Evolutionary conservation across 2,113 vertebrate genomes (phyloP), one percentile per base, ranked within the genome.

Genomic region (Phasianus colchicus): DNA sequence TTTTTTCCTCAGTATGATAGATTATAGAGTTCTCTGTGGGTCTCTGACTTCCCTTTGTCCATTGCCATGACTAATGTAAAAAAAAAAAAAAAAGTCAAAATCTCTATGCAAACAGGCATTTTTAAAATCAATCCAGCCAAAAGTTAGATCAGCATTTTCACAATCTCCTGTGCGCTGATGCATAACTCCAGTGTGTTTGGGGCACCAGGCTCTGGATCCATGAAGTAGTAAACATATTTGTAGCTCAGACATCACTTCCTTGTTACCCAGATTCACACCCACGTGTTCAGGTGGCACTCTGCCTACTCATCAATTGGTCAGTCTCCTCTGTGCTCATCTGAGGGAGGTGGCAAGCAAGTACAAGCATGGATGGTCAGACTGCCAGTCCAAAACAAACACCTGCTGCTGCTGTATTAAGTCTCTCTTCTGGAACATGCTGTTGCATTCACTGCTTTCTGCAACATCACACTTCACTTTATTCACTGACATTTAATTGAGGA

Each of bases 241-340:
- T 87, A 92, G 78, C 79, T 88, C 93, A 90, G 87, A 92, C 74
- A 75, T 83, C 38, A 38, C 38, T 75, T 27, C 90, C 83, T 7
- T 67, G 90, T 91, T 58, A 12, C 82, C 79, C 7, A 94, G 84
- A 83, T 13, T n/a, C 64, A 42, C 40, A 40, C 11, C 93, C 11
- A 27, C 76, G 86, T 90, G 86, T 88, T 90, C 83, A 73, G 71
- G 16, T 95, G 90, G 94, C 94, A 14, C 6, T 2, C 12, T 94
- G 96, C 96, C 94, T 88, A 20, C 79, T 80, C 88, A 72, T 4
- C 36, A 65, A 58, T 36, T 83, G 61, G 21, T 94, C 17, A 22
- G 29, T 63, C 43, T 64, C 14, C 9, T 61, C 40, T 66, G 32
- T 19, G 38, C 38, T 67, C 83, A 12, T 40, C 40, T 40, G 40